A percentile compares a stretch with the other conserved stretches of the same genome.
These are phyloP conservation scores for Lithobates pipiens DNA, from an alignment of 2,797 vertebrate species.

Conservation along the genomic window DNA sequence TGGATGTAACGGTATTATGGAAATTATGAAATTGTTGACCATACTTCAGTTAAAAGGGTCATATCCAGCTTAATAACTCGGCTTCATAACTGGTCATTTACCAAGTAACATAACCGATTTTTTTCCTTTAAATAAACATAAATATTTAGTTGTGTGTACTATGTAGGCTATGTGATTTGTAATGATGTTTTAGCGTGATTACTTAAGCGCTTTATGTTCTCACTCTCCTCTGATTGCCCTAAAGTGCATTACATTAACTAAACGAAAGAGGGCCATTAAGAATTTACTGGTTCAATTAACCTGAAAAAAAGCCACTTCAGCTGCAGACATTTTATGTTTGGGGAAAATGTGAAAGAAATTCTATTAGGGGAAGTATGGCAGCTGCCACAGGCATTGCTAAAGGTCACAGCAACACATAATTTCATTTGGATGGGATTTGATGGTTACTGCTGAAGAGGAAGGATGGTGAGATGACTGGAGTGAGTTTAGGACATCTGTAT, in stretches of 20 bases:
- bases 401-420: constrained; percentile 31
- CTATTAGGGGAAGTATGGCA: constrained; percentile 29
- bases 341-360: constrained; percentile 37
- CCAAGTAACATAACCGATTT: background rate
- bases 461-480: background rate
- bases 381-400: constrained; percentile 24
- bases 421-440: constrained; percentile 9
- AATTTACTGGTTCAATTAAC: constrained; percentile 58
- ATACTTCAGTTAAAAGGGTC: too few relatives aligned
- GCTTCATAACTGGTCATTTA: background rate
- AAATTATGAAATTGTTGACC: too few relatives aligned
- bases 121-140: background rate
- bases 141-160: background rate
- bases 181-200: constrained; percentile 28
- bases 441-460: background rate
- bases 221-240: constrained; percentile 51
- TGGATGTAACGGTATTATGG: too few relatives aligned
- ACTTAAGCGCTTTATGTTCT: constrained; percentile 42
- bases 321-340: constrained; percentile 33
- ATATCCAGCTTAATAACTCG: background rate
- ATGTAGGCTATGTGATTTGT: background rate
- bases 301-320: constrained; percentile 44
- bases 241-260: constrained; percentile 55
- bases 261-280: constrained; percentile 43
- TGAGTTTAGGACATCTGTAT: constrained; percentile 1